Base-by-base conservation (phyloP, 2,888 invertebrate species). In the Agriotes lineatus region DNA sequence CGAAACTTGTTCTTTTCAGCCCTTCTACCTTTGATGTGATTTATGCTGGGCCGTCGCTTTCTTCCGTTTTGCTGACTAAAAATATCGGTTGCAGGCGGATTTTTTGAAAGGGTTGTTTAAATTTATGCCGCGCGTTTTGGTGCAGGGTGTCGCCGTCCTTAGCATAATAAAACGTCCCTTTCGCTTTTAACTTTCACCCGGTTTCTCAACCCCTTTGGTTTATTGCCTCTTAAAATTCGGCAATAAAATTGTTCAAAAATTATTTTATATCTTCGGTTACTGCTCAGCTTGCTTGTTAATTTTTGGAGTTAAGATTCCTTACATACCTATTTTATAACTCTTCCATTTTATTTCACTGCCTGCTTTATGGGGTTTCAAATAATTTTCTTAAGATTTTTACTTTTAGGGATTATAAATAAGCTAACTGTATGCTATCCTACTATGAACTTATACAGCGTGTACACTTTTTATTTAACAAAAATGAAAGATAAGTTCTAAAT, bases 1-100 rank as follows among this genome's bases (percentile, higher is more conserved):
- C 30, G 42, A 64, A 64, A 56, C 63, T 57, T 45, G 44, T 64
- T 64, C 33, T 30, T 64, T 64, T 62, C 62, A 54, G 39, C 52
- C 52, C 62, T 30, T 22, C 19, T 33, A 20, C 4, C 42, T 22
- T 25, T 16, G 33, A 44, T 35, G 19, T 63, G 63, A 63, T 63
- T 63, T 63, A 63, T 63, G 63, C 35, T 22, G 14, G 19, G 25
- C 33, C 44, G 52, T 33, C 9, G 7, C 12, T 10, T 30, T 30
- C 10, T 37, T 57, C 20, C 37, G 4, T 19, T 19, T 12, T 39
- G 10, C 39, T 14, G 37, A 16, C 37, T 5, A 1, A 39, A 39
- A 39, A 18, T 57, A 57, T 57, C 56, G 7, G 10, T 57, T 37
- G 37, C 56, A 30, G 35, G 37, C 56, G 56, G 56, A 39, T 39